Percentiles rank a stretch among this genome's conserved stretches.
phyloP scores from a whole-genome alignment of 2,113 vertebrate genomes.

The Microtus oregoni region DNA sequence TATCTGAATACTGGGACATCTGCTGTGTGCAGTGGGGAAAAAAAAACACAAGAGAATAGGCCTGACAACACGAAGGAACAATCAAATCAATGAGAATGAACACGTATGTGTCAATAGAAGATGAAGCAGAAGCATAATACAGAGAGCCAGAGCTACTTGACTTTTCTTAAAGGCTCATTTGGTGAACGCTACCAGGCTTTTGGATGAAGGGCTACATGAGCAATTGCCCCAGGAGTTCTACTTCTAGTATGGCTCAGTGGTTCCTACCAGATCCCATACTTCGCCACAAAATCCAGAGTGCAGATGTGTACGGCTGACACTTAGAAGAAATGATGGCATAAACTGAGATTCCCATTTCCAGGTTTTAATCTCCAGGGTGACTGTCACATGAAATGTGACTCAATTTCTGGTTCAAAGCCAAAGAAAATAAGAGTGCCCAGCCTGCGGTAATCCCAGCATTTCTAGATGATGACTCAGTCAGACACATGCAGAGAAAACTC shows the following conservation, averaged over 20 bases:
- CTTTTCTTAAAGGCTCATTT: slow-evolving; percentile 12
- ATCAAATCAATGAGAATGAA: neutral
- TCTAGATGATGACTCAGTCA: neutral
- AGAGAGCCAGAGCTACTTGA: neutral
- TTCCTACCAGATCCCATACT: neutral
- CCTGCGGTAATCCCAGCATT: neutral
- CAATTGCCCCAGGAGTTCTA: neutral
- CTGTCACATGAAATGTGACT: neutral
- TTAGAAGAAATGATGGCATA: neutral
- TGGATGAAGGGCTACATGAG: neutral
- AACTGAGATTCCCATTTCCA: neutral
- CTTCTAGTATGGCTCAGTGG: neutral
- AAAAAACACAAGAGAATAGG: neutral
- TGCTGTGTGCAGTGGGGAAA: neutral
- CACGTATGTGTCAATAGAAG: neutral
- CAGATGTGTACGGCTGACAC: neutral
- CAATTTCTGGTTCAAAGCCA: neutral
- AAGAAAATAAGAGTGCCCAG: neutral
- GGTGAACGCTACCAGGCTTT: neutral
- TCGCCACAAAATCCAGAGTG: neutral
- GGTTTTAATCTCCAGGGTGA: neutral
- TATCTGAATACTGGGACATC: neutral
- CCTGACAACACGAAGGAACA: neutral
- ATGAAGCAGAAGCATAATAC: neutral
- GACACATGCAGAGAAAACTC: neutral